phyloP scores from a whole-genome alignment of 2,797 vertebrate genomes.

The Sebastiscus albofasciatus region DNA sequence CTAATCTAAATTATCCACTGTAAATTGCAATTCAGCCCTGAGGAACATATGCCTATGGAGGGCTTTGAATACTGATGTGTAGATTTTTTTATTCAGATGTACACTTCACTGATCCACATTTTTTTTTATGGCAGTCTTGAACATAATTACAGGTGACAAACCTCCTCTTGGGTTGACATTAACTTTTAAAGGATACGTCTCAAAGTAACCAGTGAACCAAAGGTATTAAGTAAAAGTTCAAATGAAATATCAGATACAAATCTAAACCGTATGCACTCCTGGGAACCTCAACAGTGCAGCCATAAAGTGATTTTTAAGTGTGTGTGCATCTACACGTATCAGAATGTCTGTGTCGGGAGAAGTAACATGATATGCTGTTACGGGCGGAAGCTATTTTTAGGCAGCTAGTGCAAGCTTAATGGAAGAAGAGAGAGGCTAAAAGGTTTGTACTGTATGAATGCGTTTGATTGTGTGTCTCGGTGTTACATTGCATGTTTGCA shows the following conservation, averaged over 20 bases:
- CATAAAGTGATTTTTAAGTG: slow-evolving; percentile 1
- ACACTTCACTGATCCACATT: not conserved
- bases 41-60: slow-evolving; percentile 26
- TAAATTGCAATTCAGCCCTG: slow-evolving; percentile 12
- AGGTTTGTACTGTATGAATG: not conserved
- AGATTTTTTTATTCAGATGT: not conserved
- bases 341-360: not conserved
- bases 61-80: slow-evolving; percentile 19
- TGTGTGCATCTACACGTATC: not conserved
- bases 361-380: slow-evolving; percentile 29
- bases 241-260: slow-evolving; percentile 1
- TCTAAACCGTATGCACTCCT: not conserved
- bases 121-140: not conserved
- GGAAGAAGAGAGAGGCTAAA: slow-evolving; percentile 16
- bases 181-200: slow-evolving; percentile 12
- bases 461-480: not conserved
- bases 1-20: slow-evolving; percentile 16
- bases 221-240: slow-evolving; percentile 10
- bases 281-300: not conserved
- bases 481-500: slow-evolving; percentile 17
- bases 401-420: slow-evolving; percentile 6
- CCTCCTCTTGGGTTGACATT: slow-evolving; percentile 1
- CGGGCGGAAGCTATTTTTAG: slow-evolving; percentile 50
- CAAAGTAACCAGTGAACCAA: not conserved
- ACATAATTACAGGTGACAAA: slow-evolving; percentile 34